Base-by-base conservation (phyloP, 2,888 invertebrate species). In the Tipula unca region DNA sequence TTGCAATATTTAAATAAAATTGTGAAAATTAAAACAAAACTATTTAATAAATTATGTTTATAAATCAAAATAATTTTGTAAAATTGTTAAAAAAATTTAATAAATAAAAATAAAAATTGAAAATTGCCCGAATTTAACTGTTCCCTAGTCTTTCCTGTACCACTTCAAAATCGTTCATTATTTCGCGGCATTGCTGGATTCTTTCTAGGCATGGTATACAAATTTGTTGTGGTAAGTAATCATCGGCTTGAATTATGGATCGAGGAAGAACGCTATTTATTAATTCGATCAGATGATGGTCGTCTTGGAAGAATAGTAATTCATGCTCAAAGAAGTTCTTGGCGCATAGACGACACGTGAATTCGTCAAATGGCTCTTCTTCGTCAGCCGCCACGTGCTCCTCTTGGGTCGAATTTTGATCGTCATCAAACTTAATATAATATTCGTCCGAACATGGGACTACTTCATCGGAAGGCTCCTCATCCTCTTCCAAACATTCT, bases 181-280 rank as follows among this genome's bases (percentile, higher is more conserved):
- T 87, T 14, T 87, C 35, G 8, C 86, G 84, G 82, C 87, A 87
- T 0, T 86, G 84, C 82, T 87, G 54, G 2, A 87, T 84, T 85
- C 87, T 87, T 8, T 87, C 86, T 25, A 87, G 85, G 86, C 88
- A 88, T 36, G 85, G 83, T 86, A 86, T 85, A 82, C 88, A 88
- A 4, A 86, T 86, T 25, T 85, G 42, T 86, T 87, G 87, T 0
- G 88, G 87, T 69, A 86, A 85, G n/a, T 86, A 85, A 87, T 88
- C 88, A 14, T 86, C 86, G 13, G 20, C 1, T 35, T 8, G 13
- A 32, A 36, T 29, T 20, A 85, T 85, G 83, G 48, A 29, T 29
- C 35, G 36, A 0, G 86, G 85, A 10, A 86, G 17, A 8, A 86
- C 17, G 17, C 82, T 42, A 5, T 84, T 39, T 0, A 86, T 35